phyloP scores from a whole-genome alignment of 1,140 invertebrate genomes.

The Philopotamus ludificatus region DNA sequence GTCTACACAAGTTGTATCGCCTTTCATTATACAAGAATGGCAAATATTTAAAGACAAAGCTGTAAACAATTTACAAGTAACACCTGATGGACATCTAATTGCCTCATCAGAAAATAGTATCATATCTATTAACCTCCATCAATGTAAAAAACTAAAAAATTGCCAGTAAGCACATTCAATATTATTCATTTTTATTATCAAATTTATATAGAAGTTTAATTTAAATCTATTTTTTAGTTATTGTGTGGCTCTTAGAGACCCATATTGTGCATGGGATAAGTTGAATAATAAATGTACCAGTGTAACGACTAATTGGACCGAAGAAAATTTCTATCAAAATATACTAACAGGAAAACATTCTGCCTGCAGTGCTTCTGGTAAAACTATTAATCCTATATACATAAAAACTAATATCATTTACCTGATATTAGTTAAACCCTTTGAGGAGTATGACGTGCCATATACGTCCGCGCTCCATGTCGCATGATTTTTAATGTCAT shows the following conservation, averaged over 20 bases:
- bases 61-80: slow-evolving; percentile 78
- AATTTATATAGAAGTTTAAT: neutral
- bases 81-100: slow-evolving; percentile 74
- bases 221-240: slow-evolving; percentile 60
- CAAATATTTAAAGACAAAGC: slow-evolving; percentile 83
- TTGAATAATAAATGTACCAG: slow-evolving; percentile 73
- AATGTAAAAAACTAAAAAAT: slow-evolving; percentile 86
- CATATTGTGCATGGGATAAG: slow-evolving; percentile 97
- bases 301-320: too few species aligned
- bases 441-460: too few species aligned
- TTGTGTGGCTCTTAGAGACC: slow-evolving; percentile 95
- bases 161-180: too few species aligned
- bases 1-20: slow-evolving; percentile 73
- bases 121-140: slow-evolving; percentile 80
- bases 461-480: too few species aligned
- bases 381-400: too few species aligned
- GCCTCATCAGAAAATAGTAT: slow-evolving; percentile 88
- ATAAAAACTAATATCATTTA: too few species aligned
- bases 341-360: slow-evolving; percentile 77
- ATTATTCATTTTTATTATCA: slow-evolving; percentile 40
- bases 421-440: too few species aligned
- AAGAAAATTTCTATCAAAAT: slow-evolving; percentile 81
- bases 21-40: slow-evolving; percentile 92
- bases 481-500: too few species aligned
- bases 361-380: slow-evolving; percentile 80